Evolutionary conservation across 2,113 vertebrate genomes (phyloP).

Genomic region (Aix galericulata): DNA sequence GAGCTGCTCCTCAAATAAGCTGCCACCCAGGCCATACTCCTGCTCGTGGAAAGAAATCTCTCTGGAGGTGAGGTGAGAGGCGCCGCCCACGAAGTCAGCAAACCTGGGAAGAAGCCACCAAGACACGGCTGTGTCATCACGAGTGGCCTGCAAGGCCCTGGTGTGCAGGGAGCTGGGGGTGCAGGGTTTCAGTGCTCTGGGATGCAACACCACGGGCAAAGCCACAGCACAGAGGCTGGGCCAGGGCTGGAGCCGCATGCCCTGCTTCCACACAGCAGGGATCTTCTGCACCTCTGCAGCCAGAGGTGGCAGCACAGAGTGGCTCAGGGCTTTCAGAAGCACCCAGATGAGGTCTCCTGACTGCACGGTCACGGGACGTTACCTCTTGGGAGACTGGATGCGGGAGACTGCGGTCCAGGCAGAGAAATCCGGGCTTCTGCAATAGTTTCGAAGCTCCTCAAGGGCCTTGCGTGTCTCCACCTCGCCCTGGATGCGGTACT

Average conservation of each 20-base stretch:
- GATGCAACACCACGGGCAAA: background rate
- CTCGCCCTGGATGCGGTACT: constrained; percentile 88
- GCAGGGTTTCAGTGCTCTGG: background rate
- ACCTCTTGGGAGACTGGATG: constrained; percentile 94
- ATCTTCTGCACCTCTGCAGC: background rate
- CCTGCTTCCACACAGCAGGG: accelerated
- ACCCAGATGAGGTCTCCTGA: accelerated
- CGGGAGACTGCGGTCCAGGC: constrained; percentile 89
- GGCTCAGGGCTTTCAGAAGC: accelerated
- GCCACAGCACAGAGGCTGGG: too few relatives aligned
- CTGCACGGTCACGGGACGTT: accelerated
- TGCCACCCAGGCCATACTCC: constrained; percentile 85
- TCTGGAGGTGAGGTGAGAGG: constrained; percentile 83
- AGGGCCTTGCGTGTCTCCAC: constrained; percentile 88
- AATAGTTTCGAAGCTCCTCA: constrained; percentile 85
- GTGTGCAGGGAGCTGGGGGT: accelerated
- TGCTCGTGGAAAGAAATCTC: constrained; percentile 88
- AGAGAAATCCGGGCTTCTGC: constrained; percentile 88
- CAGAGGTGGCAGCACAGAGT: background rate
- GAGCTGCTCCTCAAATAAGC: constrained; percentile 82
- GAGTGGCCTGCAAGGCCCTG: background rate
- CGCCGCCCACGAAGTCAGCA: constrained; percentile 92
- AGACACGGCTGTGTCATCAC: accelerated
- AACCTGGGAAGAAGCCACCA: constrained; percentile 77
- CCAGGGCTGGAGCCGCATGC: background rate